Conservation (phyloP, 2,113 vertebrate species). For the Phodopus roborovskii region DNA sequence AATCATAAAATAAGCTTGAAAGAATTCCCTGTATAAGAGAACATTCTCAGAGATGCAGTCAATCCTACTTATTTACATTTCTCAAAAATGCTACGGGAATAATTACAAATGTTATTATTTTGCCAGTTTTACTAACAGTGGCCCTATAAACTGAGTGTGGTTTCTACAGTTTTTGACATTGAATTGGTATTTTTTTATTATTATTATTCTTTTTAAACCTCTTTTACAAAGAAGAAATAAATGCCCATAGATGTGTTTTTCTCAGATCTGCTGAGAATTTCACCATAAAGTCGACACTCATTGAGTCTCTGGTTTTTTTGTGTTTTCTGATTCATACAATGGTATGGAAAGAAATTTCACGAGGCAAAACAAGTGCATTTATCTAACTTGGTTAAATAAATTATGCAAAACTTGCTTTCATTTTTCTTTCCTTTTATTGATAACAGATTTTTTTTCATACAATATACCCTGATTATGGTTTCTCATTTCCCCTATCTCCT, state of each 20-base stretch:
- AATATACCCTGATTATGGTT: neutral
- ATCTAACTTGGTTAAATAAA: slow-evolving; percentile 57
- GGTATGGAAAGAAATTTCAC: slow-evolving; percentile 40
- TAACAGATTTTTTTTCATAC: neutral
- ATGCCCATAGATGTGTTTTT: neutral
- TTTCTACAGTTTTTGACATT: slow-evolving; percentile 8
- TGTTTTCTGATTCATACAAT: slow-evolving; percentile 6
- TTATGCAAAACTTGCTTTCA: slow-evolving; percentile 54
- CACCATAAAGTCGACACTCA: neutral
- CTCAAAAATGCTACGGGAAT: slow-evolving; percentile 20
- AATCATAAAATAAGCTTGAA: slow-evolving; percentile 44
- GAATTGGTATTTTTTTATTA: neutral
- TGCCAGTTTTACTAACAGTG: slow-evolving; percentile 5
- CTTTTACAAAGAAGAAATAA: slow-evolving; percentile 51
- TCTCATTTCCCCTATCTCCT: neutral
- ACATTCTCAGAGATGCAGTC: neutral
- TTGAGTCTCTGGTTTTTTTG: neutral
- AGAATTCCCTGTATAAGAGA: neutral
- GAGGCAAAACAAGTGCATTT: slow-evolving; percentile 56
- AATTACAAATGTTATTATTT: slow-evolving; percentile 8
- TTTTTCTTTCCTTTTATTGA: neutral
- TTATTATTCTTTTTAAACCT: neutral
- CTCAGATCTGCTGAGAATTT: neutral
- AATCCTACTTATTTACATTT: neutral
- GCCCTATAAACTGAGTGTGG: neutral